Base-by-base conservation (phyloP, 64 coral and sea anemone genomes). In the Stylophora pistillata region DNA sequence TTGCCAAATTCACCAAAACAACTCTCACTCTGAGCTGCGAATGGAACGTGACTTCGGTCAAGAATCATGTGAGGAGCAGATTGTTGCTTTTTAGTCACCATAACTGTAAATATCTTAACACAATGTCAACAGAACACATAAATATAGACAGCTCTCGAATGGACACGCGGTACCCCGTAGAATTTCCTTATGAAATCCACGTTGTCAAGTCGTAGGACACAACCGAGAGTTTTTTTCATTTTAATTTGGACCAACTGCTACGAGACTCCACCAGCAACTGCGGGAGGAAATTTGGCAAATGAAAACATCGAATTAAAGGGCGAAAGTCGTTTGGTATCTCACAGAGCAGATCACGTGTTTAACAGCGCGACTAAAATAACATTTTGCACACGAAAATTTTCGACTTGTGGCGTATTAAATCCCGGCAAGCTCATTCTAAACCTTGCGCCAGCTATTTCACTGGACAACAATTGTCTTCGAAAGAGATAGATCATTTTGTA, bases 251-350 rank as follows among this genome's bases (percentile, higher is more conserved):
- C 62, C 80, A 16, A 84, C 30, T 69, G 65, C 80, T 34, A 70
- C 4, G 62, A 21, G 60, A 69, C 21, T 84, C 34, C 31, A 53
- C 62, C 18, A 52, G 33, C 60, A 69, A 13, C 80, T 23, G 33
- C 62, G 20, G 80, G 80, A 70, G 61, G 34, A 84, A 84, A 69
- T 84, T 84, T 84, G 18, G 52, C 33, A 70, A 23, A 69, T 84
- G 20, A 53, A 78, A 84, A 84, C 62, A 84, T 26, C 64, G 80
- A 26, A 41, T 14, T 18, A 70, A 84, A 26, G 16, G 23, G 69
- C 47, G 31, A 53, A 14, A 70, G 60, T 25, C 61, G 68, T 69
- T 68, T 84, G 23, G 34, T 69, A 32, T 84, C 80, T 13, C 53
- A 32, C 80, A 53, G 79, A 13, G 18, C 33, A 2, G 12, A 70